Conservation (phyloP, 1,140 invertebrate species). For the Lepidotrigona ventralis region DNA sequence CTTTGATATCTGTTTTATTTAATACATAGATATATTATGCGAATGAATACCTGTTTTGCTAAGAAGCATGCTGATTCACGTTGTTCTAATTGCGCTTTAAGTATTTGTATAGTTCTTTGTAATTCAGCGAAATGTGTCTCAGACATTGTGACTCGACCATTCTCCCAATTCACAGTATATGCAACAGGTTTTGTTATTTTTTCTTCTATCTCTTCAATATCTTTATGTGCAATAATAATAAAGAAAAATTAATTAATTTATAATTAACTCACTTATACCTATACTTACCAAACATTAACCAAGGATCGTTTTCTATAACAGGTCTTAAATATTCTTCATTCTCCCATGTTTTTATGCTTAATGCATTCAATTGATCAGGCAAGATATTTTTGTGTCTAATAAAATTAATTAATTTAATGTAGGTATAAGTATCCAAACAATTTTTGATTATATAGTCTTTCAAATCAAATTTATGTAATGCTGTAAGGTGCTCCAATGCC, state of each 20-base stretch:
- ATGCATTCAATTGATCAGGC: constrained; percentile 81
- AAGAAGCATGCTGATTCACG: constrained; percentile 71
- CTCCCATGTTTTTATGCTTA: constrained; percentile 83
- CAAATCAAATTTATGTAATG: constrained; percentile 86
- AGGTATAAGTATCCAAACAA: constrained; percentile 91
- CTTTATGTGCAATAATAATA: constrained; percentile 42
- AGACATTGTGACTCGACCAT: constrained; percentile 83
- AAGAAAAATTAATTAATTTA: background rate
- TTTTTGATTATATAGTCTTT: constrained; percentile 84
- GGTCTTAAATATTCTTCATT: constrained; percentile 91
- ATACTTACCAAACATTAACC: constrained; percentile 90
- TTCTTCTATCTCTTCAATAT: constrained; percentile 79
- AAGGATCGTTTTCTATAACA: constrained; percentile 87
- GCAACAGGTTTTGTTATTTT: constrained; percentile 59
- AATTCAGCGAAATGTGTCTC: constrained; percentile 84
- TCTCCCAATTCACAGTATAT: constrained; percentile 80
- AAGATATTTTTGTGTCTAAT: constrained; percentile 84
- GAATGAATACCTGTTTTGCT: constrained; percentile 72
- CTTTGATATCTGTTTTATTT: background rate
- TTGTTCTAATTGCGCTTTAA: constrained; percentile 76
- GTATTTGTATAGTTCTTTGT: constrained; percentile 81
- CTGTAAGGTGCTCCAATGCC: constrained; percentile 80
- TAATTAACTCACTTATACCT: background rate
- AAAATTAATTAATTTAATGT: constrained; percentile 94
- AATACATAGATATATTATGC: background rate